Evolutionary conservation across 1,140 invertebrate species (phyloP).

Genomic region (Halesus radiatus): DNA sequence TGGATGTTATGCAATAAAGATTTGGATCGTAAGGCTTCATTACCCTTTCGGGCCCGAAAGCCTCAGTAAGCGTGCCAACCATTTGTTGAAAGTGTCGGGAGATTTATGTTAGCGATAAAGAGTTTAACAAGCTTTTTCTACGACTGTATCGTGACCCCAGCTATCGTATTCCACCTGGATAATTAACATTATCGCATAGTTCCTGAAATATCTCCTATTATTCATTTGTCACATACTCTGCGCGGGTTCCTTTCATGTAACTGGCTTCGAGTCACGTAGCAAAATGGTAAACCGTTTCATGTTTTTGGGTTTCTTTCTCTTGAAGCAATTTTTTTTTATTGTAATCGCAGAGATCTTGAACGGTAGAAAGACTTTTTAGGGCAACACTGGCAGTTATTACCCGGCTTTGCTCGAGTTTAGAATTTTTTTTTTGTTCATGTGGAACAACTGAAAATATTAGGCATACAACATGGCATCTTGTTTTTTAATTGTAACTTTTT

Average conservation of each 20-base stretch:
- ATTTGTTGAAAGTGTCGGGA: constrained; percentile 48
- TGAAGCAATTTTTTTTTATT: neutral
- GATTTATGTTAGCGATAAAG: constrained; percentile 52
- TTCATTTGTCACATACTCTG: constrained; percentile 12
- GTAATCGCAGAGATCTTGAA: neutral
- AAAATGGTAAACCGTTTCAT: too few species aligned
- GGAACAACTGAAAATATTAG: too few species aligned
- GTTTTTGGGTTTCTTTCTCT: neutral
- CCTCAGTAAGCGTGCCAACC: constrained; percentile 35
- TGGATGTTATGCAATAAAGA: constrained; percentile 3
- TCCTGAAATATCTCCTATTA: neutral
- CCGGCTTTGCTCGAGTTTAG: too few species aligned
- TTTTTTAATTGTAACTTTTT: too few species aligned
- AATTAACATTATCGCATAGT: constrained; percentile 1
- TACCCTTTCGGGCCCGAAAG: constrained; percentile 17
- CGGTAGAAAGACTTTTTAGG: neutral
- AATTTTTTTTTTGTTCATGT: too few species aligned
- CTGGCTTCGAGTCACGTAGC: too few species aligned
- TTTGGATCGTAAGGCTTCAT: constrained; percentile 26
- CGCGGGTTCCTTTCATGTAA: too few species aligned
- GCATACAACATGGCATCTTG: too few species aligned
- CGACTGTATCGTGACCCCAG: constrained; percentile 31
- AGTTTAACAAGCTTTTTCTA: constrained; percentile 46
- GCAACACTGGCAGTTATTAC: neutral
- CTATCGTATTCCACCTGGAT: constrained; percentile 17